Evolutionary conservation across 1,140 invertebrate species (phyloP), one percentile per base, ranked within the genome.

Genomic region (Triops cancriformis): DNA sequence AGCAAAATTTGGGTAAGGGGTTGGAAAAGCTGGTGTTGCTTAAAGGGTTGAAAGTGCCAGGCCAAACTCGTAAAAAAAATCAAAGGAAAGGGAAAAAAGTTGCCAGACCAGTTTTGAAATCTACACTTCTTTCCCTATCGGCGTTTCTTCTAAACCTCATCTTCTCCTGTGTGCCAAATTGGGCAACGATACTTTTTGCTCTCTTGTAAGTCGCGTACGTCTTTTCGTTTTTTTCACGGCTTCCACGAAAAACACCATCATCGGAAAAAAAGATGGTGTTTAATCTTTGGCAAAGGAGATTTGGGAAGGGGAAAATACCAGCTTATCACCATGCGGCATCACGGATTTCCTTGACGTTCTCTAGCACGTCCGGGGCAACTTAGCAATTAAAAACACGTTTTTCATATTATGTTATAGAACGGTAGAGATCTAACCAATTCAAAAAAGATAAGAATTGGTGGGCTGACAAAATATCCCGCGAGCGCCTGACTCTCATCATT

Each of bases 281-380:
- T 23, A 64, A 64, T n/a, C n/a, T 12, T 6, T 64, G 51, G 2
- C 6, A n/a, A n/a, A 64, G 23, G 51, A 18, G 51, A 64, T 64
- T n/a, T 23, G n/a, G 51, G 23, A 18, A 23, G 51, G 10, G 6
- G 51, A 64, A n/a, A 23, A 23, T 9, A 23, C 18, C 51, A 6
- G 51, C 23, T 64, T 64, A 64, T 64, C 51, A n/a, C 51, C 14
- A 64, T 64, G 51, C n/a, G 51, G 51, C 51, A 64, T 64, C 51
- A 64, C 51, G 51, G 51, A 64, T 18, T 18, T 64, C 51, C 51
- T 23, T 64, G 14, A n/a, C 51, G 51, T 64, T 64, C 51, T 64
- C 14, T 64, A n/a, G 5, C 51, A 64, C 51, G 51, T 64, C 51
- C 51, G 51, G 51, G n/a, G 6, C 23, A 64, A 64, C 51, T 5